These are phyloP conservation scores for Parnassius orleans DNA, from an alignment of 2,888 invertebrate genomes.

Conservation along the genomic window DNA sequence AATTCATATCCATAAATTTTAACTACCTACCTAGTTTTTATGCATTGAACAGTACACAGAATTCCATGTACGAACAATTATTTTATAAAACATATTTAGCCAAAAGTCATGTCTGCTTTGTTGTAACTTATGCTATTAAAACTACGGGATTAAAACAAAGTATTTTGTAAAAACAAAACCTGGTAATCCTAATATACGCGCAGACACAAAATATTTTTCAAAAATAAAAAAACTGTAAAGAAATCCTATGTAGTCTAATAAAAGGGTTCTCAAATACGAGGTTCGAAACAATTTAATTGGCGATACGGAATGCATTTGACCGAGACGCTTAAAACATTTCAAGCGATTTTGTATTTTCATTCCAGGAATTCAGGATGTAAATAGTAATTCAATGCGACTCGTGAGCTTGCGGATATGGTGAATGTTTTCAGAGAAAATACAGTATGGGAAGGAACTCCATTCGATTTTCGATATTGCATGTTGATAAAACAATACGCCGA, in stretches of 20 bases:
- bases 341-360: conserved; percentile 27
- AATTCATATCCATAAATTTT: no score
- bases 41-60: no score
- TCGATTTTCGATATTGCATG: neutral
- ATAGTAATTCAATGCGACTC: neutral
- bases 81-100: no score
- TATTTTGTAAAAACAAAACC: no score
- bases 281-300: conserved; percentile 42
- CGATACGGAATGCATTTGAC: conserved; percentile 33
- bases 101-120: no score
- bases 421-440: conserved; percentile 1
- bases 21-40: no score
- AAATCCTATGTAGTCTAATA: conserved; percentile 31
- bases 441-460: conserved; percentile 4
- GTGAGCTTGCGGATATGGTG: neutral
- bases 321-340: conserved; percentile 17
- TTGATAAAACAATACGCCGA: no score
- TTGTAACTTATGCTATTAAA: no score
- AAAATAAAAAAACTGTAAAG: conserved; percentile 24
- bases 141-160: neutral
- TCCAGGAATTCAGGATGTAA: conserved; percentile 20
- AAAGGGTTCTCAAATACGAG: conserved; percentile 39
- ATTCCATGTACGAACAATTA: no score
- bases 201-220: conserved; percentile 21
- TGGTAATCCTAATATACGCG: neutral